phyloP scores from a whole-genome alignment of 2,113 vertebrate species.

The Gobio gobio region DNA sequence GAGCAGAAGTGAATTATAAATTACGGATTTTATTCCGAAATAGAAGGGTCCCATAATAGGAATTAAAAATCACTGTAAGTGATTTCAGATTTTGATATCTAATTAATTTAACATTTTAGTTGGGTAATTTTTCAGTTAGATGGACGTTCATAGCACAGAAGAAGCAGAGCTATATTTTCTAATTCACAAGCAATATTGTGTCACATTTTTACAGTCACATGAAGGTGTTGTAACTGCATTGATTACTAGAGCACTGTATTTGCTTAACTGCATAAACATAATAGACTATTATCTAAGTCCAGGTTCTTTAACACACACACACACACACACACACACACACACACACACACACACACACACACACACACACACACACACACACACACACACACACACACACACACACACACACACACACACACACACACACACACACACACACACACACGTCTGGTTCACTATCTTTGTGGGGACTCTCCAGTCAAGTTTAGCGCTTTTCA shows the following conservation, averaged over 20 bases:
- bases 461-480: too few species aligned
- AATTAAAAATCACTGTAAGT: conserved; percentile 32
- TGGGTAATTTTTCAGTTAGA: background rate
- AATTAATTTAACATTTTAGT: conserved; percentile 17
- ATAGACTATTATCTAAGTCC: background rate
- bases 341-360: too few species aligned
- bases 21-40: conserved; percentile 14
- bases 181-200: background rate
- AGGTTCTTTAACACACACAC: background rate
- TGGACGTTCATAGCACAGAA: background rate
- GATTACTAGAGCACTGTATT: too few species aligned
- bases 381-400: too few species aligned
- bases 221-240: too few species aligned
- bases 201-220: too few species aligned
- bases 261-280: background rate
- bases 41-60: background rate
- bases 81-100: conserved; percentile 13
- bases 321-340: too few species aligned
- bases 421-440: too few species aligned
- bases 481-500: too few species aligned
- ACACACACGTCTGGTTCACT: too few species aligned
- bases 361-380: too few species aligned
- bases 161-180: background rate
- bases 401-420: too few species aligned
- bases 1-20: conserved; percentile 76